These are phyloP conservation scores for Gryllus bimaculatus DNA, from an alignment of 1,140 invertebrate species.

Conservation along the genomic window DNA sequence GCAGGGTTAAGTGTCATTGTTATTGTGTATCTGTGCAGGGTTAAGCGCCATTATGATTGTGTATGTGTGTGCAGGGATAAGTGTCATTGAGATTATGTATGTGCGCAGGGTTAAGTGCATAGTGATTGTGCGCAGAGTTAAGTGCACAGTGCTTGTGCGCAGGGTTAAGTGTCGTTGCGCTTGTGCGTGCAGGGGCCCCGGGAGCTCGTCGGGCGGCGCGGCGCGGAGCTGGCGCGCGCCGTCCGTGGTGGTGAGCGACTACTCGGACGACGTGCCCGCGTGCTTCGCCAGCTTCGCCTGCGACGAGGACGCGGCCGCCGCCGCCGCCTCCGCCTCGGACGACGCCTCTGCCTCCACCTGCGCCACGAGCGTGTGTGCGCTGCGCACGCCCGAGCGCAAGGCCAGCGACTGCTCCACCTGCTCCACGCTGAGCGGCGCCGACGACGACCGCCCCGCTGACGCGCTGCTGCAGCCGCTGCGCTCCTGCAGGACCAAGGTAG, in stretches of 20 bases:
- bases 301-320: slow-evolving; percentile 18
- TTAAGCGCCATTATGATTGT: no score
- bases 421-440: slow-evolving; percentile 55
- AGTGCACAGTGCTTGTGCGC: no score
- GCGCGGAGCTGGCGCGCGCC: slow-evolving; percentile 59
- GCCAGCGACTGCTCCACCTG: slow-evolving; percentile 52
- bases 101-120: no score
- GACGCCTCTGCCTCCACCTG: slow-evolving; percentile 34
- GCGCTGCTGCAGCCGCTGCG: slow-evolving; percentile 8
- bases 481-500: neutral
- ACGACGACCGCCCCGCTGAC: slow-evolving; percentile 39
- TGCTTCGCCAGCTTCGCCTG: slow-evolving; percentile 1
- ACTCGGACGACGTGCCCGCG: slow-evolving; percentile 51
- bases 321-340: slow-evolving; percentile 22
- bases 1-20: no score
- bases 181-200: neutral
- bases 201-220: no score
- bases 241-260: slow-evolving; percentile 74
- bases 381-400: slow-evolving; percentile 44
- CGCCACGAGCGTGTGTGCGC: slow-evolving; percentile 42
- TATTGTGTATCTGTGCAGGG: no score
- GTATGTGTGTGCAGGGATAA: no score
- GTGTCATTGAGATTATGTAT: no score
- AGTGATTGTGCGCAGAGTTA: no score
- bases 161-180: no score